Evolutionary conservation across 2,113 vertebrate genomes (phyloP), one percentile per base, ranked within the genome.

Genomic region (Grammomys dolichurus): DNA sequence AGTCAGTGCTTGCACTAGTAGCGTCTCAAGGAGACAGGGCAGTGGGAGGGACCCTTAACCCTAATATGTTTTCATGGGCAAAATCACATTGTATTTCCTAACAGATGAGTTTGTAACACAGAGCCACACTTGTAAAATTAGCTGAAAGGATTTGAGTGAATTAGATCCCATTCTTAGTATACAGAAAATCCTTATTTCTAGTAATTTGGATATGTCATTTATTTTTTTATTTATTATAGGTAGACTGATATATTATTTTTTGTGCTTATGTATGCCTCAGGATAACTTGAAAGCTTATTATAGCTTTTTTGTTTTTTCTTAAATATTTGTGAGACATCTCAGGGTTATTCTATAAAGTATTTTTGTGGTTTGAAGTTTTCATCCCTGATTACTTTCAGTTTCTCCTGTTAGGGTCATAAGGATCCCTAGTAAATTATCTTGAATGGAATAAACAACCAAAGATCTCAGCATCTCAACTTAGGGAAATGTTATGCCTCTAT

Each of bases 361-460:
- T 95, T 91, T 82, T 54, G 56, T 85, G 63, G 90, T 91, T 92
- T 78, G 46, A 36, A 89, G 63, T 97, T 94, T 97, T 96, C 85
- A 95, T 60, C 51, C 63, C 54, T 84, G 54, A 36, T 94, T 95
- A 48, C 51, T 92, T 97, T 97, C 65, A 91, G 65, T 94, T 97
- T 93, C 63, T 46, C 31, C 43, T 43, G 63, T 94, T 92, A 94
- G 73, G 24, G 3, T 95, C 33, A 70, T 96, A 93, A 87, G 0
- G 0, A 43, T 91, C 56, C 78, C 63, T 95, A 65, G 22, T 80
- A 93, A 96, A 88, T 94, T 90, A 89, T 94, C 48, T 89, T 89
- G 82, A 93, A 26, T 92, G 48, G 65, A 90, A 80, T 96, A 82
- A 67, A 92, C n/a, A 84, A 40, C 87, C 43, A 97, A 43, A 91